Evolutionary conservation across 2,888 invertebrate species (phyloP).

Genomic region (Microplitis manilae): DNA sequence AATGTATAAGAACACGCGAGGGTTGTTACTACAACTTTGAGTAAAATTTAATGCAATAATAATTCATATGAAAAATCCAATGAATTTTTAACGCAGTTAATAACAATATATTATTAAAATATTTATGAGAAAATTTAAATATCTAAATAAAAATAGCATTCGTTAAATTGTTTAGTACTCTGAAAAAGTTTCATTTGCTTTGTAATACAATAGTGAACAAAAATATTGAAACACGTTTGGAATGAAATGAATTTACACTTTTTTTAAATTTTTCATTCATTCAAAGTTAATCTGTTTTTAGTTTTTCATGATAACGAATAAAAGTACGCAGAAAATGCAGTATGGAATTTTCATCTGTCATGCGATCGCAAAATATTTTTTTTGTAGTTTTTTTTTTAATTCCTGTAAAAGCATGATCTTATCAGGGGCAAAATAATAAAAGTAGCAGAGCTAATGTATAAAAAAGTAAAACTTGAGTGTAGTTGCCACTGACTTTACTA

Average conservation of each 20-base stretch:
- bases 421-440: not conserved
- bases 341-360: too few relatives aligned
- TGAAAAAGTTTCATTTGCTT: not conserved
- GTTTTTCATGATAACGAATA: too few relatives aligned
- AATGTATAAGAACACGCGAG: slow-evolving; percentile 3
- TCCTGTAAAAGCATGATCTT: not conserved
- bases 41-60: slow-evolving; percentile 5
- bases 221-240: not conserved
- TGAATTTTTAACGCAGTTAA: slow-evolving; percentile 6
- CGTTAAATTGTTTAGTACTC: not conserved
- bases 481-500: slow-evolving; percentile 2
- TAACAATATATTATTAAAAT: not conserved
- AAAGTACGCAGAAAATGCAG: too few relatives aligned
- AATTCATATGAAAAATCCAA: not conserved
- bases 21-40: slow-evolving; percentile 2
- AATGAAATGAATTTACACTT: not conserved
- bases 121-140: not conserved
- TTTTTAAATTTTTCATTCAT: not conserved
- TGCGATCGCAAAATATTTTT: too few relatives aligned
- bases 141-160: not conserved
- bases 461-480: not conserved
- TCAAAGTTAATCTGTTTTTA: not conserved
- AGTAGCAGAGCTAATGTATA: not conserved
- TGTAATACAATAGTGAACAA: not conserved
- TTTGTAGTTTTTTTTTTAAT: too few relatives aligned